Base-by-base conservation (phyloP, 2,888 invertebrate genomes). In the Pseudanteris insignis region DNA sequence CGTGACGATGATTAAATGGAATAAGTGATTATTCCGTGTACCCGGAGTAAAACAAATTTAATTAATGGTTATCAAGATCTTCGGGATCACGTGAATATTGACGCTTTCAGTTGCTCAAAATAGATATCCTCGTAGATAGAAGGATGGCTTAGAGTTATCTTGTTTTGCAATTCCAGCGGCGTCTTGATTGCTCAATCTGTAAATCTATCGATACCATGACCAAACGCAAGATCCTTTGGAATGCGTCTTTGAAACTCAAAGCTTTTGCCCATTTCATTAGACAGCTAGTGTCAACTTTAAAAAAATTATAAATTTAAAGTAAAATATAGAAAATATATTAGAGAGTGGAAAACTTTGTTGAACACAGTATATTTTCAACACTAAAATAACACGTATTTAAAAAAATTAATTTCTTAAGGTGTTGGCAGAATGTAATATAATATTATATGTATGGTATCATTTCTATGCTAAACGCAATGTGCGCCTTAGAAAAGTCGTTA, bases 41-140 rank as follows among this genome's bases (percentile, higher is more conserved):
- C n/a, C 24, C 12, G 6, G 29, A 43, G 30, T 48, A 24, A 57
- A 48, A 43, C 37, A 43, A 37, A 48, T 48, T 57, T 43, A 41
- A 57, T 57, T 43, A 55, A 55, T 13, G 32, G 30, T 21, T 47
- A 47, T 47, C 47, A 41, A 54, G 41, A 55, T 55, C 28, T 7
- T 13, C 13, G 13, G 13, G 21, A 15, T 34, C 4, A n/a, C 9
- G 11, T 15, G n/a, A 24, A 36, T 24, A 34, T 36, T 41, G 29
- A 50, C 30, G 29, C 46, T 15, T 13, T 15, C 12, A 14, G 15
- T 15, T 5, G 25, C 10, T n/a, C n/a, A n/a, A n/a, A n/a, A n/a
- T n/a, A n/a, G n/a, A n/a, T 14, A 10, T 8, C n/a, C 29, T 12
- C 12, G 8, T 14, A 8, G 10, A 25, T 21, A 12, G 37, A 36